These are phyloP conservation scores for Melikaiella ostensackeni DNA, from an alignment of 2,888 invertebrate species.

Conservation along the genomic window DNA sequence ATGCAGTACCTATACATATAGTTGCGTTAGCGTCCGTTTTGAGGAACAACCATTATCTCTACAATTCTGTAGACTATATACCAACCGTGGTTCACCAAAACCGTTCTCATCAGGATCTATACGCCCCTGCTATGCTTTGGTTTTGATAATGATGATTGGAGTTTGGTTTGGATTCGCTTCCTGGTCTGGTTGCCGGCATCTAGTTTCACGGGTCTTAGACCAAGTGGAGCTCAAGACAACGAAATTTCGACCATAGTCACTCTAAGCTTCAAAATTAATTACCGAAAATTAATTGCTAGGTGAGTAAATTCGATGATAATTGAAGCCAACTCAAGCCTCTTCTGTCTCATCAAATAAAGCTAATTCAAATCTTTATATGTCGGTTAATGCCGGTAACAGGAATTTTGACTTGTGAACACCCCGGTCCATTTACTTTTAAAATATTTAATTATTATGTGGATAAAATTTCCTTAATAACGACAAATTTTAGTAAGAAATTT, in stretches of 20 bases:
- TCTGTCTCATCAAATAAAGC: too few species aligned
- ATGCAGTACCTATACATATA: constrained; percentile 55
- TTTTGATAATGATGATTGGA: constrained; percentile 73
- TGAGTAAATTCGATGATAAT: too few species aligned
- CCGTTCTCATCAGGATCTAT: constrained; percentile 53
- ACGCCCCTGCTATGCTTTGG: constrained; percentile 51
- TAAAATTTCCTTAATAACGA: too few species aligned
- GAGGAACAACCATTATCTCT: constrained; percentile 58
- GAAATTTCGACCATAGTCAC: constrained; percentile 1
- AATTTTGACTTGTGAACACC: too few species aligned
- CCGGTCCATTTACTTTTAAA: too few species aligned
- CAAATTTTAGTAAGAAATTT: too few species aligned
- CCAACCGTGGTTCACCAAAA: constrained; percentile 51
- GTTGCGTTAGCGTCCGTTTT: constrained; percentile 70
- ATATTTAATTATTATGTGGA: too few species aligned
- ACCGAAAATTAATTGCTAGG: too few species aligned
- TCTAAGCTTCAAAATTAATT: background rate
- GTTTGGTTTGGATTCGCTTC: constrained; percentile 60
- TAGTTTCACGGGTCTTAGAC: constrained; percentile 44
- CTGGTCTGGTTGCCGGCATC: constrained; percentile 59
- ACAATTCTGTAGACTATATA: constrained; percentile 48
- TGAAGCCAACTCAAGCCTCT: too few species aligned
- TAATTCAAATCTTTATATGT: too few species aligned
- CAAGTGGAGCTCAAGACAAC: constrained; percentile 40
- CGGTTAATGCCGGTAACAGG: too few species aligned